Evolutionary conservation across 2,797 vertebrate species (phyloP).

Genomic region (Amblyopsis hoosieri): DNA sequence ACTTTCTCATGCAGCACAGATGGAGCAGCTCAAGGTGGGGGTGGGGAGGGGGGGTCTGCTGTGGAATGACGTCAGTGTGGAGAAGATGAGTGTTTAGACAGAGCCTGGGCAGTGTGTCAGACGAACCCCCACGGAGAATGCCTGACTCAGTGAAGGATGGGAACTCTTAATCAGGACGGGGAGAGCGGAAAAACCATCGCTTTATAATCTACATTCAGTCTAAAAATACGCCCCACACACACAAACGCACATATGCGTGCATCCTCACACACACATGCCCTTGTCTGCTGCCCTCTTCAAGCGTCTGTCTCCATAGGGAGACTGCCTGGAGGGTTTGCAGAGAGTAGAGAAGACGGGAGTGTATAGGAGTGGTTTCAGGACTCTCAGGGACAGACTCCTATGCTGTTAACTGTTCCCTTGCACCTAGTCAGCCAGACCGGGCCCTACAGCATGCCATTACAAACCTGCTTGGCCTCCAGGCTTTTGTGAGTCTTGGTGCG

Average conservation of each 20-base stretch:
- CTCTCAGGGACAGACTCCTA: constrained; percentile 32
- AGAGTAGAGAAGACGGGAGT: constrained; percentile 38
- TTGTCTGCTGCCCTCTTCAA: neutral
- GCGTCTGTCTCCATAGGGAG: too few relatives aligned
- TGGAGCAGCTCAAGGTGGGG: constrained; percentile 44
- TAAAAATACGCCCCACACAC: constrained; percentile 73
- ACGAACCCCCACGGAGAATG: constrained; percentile 71
- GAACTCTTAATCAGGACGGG: constrained; percentile 71
- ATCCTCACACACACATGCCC: constrained; percentile 3
- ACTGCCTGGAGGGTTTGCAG: constrained; percentile 3
- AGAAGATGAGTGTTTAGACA: constrained; percentile 58
- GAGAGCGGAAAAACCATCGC: constrained; percentile 57
- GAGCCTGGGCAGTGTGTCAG: constrained; percentile 17
- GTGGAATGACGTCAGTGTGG: constrained; percentile 74
- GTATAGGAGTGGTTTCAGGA: constrained; percentile 43
- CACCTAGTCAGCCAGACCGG: constrained; percentile 23
- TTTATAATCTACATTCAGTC: constrained; percentile 69
- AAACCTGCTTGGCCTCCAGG: constrained; percentile 61
- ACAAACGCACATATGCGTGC: too few relatives aligned
- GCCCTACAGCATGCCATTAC: constrained; percentile 44
- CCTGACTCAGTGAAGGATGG: constrained; percentile 62
- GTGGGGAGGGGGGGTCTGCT: constrained; percentile 62
- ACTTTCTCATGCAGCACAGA: constrained; percentile 41
- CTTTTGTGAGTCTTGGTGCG: constrained; percentile 69
- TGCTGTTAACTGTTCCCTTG: constrained; percentile 59